A percentile compares a stretch with the other conserved stretches of the same genome.
Evolutionary conservation across 1,140 invertebrate species (phyloP).

Genomic region (Halictus rubicundus): DNA sequence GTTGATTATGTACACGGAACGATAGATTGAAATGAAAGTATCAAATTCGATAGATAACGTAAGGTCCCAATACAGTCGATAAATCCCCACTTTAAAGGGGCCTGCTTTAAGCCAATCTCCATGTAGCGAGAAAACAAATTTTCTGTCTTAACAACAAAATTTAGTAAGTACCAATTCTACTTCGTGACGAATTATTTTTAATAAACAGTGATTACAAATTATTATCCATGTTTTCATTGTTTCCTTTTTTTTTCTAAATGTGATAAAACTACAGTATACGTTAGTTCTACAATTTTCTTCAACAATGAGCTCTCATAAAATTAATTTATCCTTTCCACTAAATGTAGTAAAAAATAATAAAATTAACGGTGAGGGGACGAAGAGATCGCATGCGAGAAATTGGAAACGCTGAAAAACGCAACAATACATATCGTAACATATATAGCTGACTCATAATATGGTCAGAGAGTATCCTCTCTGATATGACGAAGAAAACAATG

Average conservation of each 20-base stretch:
- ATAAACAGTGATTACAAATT: not conserved
- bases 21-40: slow-evolving; percentile 10
- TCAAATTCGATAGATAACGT: slow-evolving; percentile 47
- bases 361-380: no score
- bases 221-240: not conserved
- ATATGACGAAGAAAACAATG: no score
- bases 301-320: no score
- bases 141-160: not conserved
- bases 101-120: slow-evolving; percentile 10
- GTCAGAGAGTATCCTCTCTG: no score
- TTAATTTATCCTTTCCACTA: no score
- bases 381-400: no score
- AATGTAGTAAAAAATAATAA: no score
- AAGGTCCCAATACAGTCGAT: slow-evolving; percentile 36
- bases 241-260: not conserved
- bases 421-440: no score
- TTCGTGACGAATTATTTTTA: not conserved
- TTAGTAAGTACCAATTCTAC: no score
- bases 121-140: slow-evolving; percentile 9
- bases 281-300: no score
- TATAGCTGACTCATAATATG: no score
- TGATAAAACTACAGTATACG: not conserved
- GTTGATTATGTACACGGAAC: not conserved
- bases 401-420: no score
- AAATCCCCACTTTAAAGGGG: slow-evolving; percentile 35